Conservation (phyloP, 2,888 invertebrate species). For the Meandrusa payeni region DNA sequence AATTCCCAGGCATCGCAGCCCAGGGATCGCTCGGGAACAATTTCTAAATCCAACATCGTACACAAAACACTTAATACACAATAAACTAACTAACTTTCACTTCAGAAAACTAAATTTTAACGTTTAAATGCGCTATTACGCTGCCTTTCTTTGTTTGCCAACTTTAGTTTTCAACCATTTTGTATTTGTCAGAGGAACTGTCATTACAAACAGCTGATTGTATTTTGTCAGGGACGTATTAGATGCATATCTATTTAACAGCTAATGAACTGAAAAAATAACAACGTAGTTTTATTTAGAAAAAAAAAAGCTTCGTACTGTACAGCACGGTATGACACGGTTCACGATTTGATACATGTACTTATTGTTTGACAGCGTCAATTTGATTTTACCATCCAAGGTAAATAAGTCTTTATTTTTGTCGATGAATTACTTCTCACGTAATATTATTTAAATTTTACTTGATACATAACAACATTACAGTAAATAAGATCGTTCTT, state of each 20-base stretch:
- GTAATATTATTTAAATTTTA: no score
- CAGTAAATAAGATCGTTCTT: no score
- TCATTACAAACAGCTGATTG: constrained; percentile 82
- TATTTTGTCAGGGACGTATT: constrained; percentile 66
- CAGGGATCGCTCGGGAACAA: constrained; percentile 96
- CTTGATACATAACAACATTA: no score
- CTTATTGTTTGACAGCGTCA: no score
- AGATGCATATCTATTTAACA: constrained; percentile 15
- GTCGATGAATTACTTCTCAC: no score
- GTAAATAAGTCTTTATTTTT: no score
- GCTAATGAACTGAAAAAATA: no score
- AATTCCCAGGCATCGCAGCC: constrained; percentile 99
- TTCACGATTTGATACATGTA: no score
- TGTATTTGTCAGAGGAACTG: constrained; percentile 81
- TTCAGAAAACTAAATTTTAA: constrained; percentile 61
- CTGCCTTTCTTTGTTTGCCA: constrained; percentile 81
- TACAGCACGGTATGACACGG: no score
- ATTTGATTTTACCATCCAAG: no score
- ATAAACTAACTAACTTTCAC: constrained; percentile 80
- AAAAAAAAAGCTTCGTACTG: no score
- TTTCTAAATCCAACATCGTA: constrained; percentile 97
- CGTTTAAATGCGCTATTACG: constrained; percentile 68
- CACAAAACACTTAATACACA: constrained; percentile 89
- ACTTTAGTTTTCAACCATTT: constrained; percentile 82
- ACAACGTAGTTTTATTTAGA: no score